Conservation (phyloP, 2,797 vertebrate genomes). For the Falco peregrinus region DNA sequence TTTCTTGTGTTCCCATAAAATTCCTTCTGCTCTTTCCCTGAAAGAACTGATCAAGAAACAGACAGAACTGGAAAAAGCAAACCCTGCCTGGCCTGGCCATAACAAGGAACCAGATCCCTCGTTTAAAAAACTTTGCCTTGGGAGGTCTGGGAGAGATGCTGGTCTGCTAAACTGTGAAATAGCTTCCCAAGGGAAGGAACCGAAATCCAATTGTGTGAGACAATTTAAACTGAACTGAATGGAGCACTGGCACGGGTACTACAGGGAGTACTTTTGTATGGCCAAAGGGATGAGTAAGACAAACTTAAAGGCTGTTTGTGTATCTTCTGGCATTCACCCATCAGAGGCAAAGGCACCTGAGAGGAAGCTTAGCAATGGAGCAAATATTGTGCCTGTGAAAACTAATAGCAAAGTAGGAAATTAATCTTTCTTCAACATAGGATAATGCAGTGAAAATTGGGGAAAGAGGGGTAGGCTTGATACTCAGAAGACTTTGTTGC, state of each 20-base stretch:
- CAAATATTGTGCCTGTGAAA: not conserved
- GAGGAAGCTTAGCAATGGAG: not conserved
- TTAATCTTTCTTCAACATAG: not conserved
- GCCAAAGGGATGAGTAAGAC: not conserved
- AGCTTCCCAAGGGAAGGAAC: not conserved
- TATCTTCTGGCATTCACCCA: not conserved
- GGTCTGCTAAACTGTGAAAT: not conserved
- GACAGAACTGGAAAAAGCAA: not conserved
- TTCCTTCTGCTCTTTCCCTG: not conserved
- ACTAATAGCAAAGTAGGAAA: not conserved
- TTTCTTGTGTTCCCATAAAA: not conserved
- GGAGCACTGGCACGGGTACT: not conserved
- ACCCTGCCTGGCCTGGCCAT: not conserved
- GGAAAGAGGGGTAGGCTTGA: not conserved
- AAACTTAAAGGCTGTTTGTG: not conserved
- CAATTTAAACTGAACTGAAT: not conserved
- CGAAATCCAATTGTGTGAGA: not conserved
- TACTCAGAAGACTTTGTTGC: not conserved
- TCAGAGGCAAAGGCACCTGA: not conserved
- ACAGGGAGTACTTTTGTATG: not conserved
- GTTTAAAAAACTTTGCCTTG: not conserved
- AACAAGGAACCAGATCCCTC: not conserved
- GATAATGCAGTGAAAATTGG: not conserved
- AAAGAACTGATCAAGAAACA: not conserved
- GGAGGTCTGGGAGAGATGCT: not conserved